Evolutionary conservation across 2,113 vertebrate genomes (phyloP), one percentile per base, ranked within the genome.

Genomic region (Misgurnus anguillicaudatus): DNA sequence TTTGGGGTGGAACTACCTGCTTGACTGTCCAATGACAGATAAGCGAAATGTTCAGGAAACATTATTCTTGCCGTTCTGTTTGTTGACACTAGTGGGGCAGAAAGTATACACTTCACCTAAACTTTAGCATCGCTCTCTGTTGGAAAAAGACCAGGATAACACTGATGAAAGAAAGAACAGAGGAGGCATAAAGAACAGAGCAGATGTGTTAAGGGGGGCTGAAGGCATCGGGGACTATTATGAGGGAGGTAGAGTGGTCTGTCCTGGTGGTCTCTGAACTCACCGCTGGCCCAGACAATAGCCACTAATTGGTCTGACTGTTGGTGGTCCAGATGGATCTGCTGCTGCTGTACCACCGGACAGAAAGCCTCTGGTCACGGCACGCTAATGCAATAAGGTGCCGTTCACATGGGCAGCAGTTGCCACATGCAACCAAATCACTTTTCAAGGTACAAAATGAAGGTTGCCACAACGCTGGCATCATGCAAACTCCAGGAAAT

Each of bases 251-350:
- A 79, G 24, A 79, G 63, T 39, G 77, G 53, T 69, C 70, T 68
- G 79, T 76, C 73, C 78, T 81, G 86, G 82, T 85, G 79, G 86
- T 82, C 83, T 79, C 71, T 72, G 61, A 51, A 39, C 75, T 75
- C 78, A 51, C 11, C 53, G 6, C 82, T 85, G 80, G 51, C 57
- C 58, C 45, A 82, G 76, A 85, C 79, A 84, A 84, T 81, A 67
- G 82, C 72, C 55, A 66, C 82, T 86, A 87, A 86, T 84, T 86
- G 80, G 86, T 38, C 65, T 80, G 66, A 39, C 58, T 81, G 84
- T 72, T 83, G 86, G 84, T 87, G 86, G 86, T 87, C 84, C 68
- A 72, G 64, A 60, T 77, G 74, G 62, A 81, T 31, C 24, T 31
- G 24, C 24, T 31, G 24, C 24, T 31, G 24, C 24, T 31, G 24